phyloP scores from a whole-genome alignment of 1,140 invertebrate species.

The Pogonomyrmex barbatus region DNA sequence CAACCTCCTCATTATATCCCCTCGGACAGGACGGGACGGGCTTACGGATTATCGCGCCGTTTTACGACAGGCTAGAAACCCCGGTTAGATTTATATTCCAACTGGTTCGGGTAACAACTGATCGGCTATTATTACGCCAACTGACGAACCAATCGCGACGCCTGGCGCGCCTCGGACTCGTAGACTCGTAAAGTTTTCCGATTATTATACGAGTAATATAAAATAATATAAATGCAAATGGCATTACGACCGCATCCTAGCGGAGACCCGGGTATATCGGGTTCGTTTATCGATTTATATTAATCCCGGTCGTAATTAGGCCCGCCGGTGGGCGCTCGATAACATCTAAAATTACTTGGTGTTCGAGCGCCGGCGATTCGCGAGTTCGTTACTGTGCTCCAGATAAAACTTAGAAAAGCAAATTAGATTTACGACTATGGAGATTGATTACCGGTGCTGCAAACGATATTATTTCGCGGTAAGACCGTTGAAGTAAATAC shows the following conservation, averaged over 20 bases:
- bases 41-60: constrained; percentile 53
- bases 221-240: constrained; percentile 62
- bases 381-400: constrained; percentile 27
- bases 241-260: constrained; percentile 7
- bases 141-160: constrained; percentile 41
- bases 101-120: background rate
- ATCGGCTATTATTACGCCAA: constrained; percentile 47
- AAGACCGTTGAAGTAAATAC: background rate
- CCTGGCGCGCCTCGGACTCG: background rate
- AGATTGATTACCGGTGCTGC: constrained; percentile 18
- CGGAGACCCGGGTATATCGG: constrained; percentile 8
- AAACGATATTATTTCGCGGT: constrained; percentile 1
- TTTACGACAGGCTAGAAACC: constrained; percentile 36
- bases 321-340: constrained; percentile 10
- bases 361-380: constrained; percentile 28
- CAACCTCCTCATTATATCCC: constrained; percentile 66
- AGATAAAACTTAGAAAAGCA: constrained; percentile 36
- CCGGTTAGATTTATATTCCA: constrained; percentile 25
- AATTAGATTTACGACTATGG: constrained; percentile 42
- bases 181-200: constrained; percentile 44
- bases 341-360: constrained; percentile 45
- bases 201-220: constrained; percentile 44
- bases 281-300: constrained; percentile 54
- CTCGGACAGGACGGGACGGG: background rate
- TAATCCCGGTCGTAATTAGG: constrained; percentile 29